A percentile compares a stretch with the other conserved stretches of the same genome.
Conservation (phyloP, 2,888 invertebrate species). For the Hydropsyche betteni region DNA sequence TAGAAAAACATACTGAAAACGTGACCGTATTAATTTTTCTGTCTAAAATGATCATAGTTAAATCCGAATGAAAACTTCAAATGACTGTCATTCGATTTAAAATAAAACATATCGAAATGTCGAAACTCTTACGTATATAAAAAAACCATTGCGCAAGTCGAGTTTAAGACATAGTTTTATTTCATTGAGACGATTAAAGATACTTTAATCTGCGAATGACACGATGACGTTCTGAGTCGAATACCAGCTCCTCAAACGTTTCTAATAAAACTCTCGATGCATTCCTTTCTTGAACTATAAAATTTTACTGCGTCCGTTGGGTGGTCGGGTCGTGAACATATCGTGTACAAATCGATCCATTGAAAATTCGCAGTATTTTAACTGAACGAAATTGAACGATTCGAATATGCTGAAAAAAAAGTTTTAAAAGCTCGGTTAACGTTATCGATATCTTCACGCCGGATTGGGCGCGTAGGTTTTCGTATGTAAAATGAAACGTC, state of each 20-base stretch:
- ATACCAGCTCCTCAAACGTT: slow-evolving; percentile 12
- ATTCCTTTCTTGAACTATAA: no score
- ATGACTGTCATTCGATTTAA: not conserved
- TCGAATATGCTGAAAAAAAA: not conserved
- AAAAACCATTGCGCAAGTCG: slow-evolving; percentile 18
- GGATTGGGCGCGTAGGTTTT: slow-evolving; percentile 37
- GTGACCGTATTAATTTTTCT: no score
- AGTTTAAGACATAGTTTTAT: slow-evolving; percentile 34
- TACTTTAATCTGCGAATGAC: slow-evolving; percentile 24
- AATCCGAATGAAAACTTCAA: not conserved
- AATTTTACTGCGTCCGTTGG: no score
- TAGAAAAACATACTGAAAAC: no score
- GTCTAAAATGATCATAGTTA: no score
- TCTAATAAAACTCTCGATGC: not conserved
- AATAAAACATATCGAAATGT: not conserved
- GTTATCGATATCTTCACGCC: slow-evolving; percentile 36
- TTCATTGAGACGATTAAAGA: slow-evolving; percentile 26
- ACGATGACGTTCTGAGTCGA: slow-evolving; percentile 6
- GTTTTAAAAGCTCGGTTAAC: slow-evolving; percentile 16
- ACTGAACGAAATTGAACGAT: not conserved
- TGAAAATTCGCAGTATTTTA: slow-evolving; percentile 4
- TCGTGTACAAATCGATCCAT: not conserved
- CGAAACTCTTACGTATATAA: not conserved
- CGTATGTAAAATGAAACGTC: slow-evolving; percentile 39
- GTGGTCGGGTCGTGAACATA: not conserved